Evolutionary conservation across 2,888 invertebrate genomes (phyloP), one percentile per base, ranked within the genome.

Genomic region (Eupithecia insigniata): DNA sequence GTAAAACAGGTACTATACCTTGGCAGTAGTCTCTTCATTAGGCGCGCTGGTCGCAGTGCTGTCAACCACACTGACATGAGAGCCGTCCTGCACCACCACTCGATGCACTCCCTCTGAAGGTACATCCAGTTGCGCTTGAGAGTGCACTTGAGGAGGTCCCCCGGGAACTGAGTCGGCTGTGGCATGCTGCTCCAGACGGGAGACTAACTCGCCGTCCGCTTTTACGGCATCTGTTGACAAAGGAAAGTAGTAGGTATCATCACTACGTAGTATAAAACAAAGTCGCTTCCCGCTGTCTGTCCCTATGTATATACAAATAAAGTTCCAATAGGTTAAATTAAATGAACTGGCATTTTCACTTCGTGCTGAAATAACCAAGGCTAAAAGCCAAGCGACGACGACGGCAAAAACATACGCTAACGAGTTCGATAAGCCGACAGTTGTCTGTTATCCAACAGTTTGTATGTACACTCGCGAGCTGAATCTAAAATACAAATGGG

Each of bases 41-140:
- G 88, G 78, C 26, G 77, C 87, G 0, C 86, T 79, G 0, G 83
- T 84, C 26, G 55, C 55, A 2, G 87, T 83, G 0, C 81, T 87
- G 12, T 92, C 91, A 2, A 89, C 83, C 43, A 91, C 87, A 78
- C 89, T 90, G 39, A 92, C 82, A 18, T 91, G 90, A 0, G 82
- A 70, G 28, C 90, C 92, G 26, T 95, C 92, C 75, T 95, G 94
- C 2, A 91, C 88, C 10, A 95, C 78, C 58, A 94, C 93, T 61
- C 92, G 91, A 80, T 96, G 96, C 18, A 96, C 92, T 8, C 95
- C 95, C 76, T 95, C 92, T 0, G 92, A 85, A 0, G 96, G 96
- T 60, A 96, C 92, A 72, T 96, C 95, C 16, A 96, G 85, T 74
- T 95, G 94, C 0, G 95, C 92, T 72, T 93, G 92, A 0, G 95